Evolutionary conservation across 2,888 invertebrate species (phyloP), one percentile per base, ranked within the genome.

Genomic region (Pardosa pseudoannulata): DNA sequence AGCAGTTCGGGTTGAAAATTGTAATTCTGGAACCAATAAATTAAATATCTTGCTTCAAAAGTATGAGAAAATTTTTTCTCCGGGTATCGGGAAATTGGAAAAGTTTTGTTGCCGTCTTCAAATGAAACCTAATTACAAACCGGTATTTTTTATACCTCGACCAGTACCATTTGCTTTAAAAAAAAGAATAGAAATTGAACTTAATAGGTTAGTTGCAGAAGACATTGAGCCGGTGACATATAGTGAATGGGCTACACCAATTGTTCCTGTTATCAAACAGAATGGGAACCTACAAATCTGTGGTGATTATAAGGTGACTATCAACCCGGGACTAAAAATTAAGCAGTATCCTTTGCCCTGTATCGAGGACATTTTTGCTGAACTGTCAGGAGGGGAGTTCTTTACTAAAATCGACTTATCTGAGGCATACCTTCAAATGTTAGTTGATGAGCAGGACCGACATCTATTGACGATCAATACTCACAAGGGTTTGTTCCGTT

Each of bases 381-480:
- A n/a, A n/a, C n/a, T n/a, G n/a, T n/a, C n/a, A n/a, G n/a, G n/a
- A n/a, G n/a, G n/a, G n/a, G n/a, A 88, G 73, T 88, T 86, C 64
- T 91, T 89, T 87, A 88, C 89, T 71, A 89, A 89, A 29, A 64
- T 89, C 68, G 90, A 91, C 88, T 88, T 91, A 36, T 78, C 80
- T 0, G 89, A 89, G 72, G 91, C 91, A 2, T 91, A 91, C 74
- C 89, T 91, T 87, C 91, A 91, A 80, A 64, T 91, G 29, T 90
- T 90, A 89, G 88, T 91, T 36, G 89, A 90, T 36, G 90, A 89
- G 2, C 90, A 90, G 28, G 89, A 90, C 85, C 88, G 89, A 79
- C 88, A 91, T 27, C 88, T 90, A 19, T 73, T 91, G 23, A 91
- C 91, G 0, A 88, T 91, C 72, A 91, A 82, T 85, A 91, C 91